A percentile compares a stretch with the other conserved stretches of the same genome.
phyloP scores from a whole-genome alignment of 2,797 vertebrate genomes.

The Thripadectes ignobilis region DNA sequence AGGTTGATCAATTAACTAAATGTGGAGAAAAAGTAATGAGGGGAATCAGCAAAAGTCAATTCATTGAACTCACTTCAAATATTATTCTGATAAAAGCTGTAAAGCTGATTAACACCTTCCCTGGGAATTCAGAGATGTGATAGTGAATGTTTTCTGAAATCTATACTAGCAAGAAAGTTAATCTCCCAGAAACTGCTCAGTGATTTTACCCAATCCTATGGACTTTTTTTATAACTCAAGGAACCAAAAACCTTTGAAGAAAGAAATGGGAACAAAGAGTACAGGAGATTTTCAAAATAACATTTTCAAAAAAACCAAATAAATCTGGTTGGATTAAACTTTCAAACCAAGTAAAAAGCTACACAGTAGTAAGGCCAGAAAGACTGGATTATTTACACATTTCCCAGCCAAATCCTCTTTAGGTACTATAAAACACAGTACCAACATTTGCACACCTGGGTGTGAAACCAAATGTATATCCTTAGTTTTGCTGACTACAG shows the following conservation, averaged over 20 bases:
- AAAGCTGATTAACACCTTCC: slow-evolving; percentile 32
- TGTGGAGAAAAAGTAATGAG: background rate
- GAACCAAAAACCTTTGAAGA: background rate
- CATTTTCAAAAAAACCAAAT: background rate
- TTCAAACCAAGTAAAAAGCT: background rate
- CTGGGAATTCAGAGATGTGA: background rate
- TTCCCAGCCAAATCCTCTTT: slow-evolving; percentile 1
- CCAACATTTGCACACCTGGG: background rate
- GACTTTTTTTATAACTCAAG: background rate
- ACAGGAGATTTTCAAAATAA: background rate
- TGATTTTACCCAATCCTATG: background rate
- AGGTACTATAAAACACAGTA: background rate
- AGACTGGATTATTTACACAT: background rate
- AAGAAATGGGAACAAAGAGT: background rate
- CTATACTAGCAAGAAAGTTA: background rate
- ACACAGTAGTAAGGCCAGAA: background rate
- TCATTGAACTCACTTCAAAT: slow-evolving; percentile 13
- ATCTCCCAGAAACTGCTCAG: slow-evolving; percentile 3
- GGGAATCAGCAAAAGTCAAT: background rate
- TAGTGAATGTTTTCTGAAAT: slow-evolving; percentile 15
- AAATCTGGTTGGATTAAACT: background rate
- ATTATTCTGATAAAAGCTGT: slow-evolving; percentile 22
- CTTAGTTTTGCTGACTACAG: background rate
- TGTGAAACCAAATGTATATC: background rate
- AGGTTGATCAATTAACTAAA: slow-evolving; percentile 5